phyloP scores from a whole-genome alignment of 2,888 invertebrate species.

The Microdon myrmicae region DNA sequence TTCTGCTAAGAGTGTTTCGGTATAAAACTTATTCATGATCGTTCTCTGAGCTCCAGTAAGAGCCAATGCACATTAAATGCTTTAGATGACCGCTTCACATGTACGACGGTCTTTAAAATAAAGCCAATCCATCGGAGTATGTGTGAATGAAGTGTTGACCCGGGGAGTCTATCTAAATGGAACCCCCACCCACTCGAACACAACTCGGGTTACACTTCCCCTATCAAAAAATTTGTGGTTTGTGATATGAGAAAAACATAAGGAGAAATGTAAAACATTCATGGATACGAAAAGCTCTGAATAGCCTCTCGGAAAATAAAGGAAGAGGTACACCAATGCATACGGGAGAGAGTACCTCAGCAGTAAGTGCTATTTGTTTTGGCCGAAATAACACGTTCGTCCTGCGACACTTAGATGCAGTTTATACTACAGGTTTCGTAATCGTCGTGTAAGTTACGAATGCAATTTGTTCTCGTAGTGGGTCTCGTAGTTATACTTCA shows the following conservation, averaged over 20 bases:
- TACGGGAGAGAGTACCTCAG: too few relatives aligned
- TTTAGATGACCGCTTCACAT: conserved; percentile 37
- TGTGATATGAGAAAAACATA: not conserved
- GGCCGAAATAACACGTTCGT: conserved; percentile 28
- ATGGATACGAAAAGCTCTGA: too few relatives aligned
- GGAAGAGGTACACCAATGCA: conserved; percentile 2
- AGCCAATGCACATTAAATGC: conserved; percentile 22
- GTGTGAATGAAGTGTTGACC: not conserved
- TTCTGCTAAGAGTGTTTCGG: too few relatives aligned
- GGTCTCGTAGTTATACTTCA: too few relatives aligned
- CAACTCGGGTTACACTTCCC: conserved; percentile 25
- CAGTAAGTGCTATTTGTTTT: conserved; percentile 40
- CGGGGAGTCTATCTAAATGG: not conserved
- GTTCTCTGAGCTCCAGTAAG: conserved; percentile 12
- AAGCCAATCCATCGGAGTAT: conserved; percentile 18
- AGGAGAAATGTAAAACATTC: too few relatives aligned
- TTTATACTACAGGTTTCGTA: conserved; percentile 33
- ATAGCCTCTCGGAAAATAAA: too few relatives aligned
- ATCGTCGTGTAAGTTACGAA: conserved; percentile 44
- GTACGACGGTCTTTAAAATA: conserved; percentile 14
- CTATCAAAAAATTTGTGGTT: too few relatives aligned
- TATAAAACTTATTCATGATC: conserved; percentile 30
- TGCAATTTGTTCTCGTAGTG: conserved; percentile 11
- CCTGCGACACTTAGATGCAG: conserved; percentile 10
- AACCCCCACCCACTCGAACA: not conserved